These are phyloP conservation scores for Scolopax bukidnonensis DNA, from an alignment of 2,797 vertebrate genomes.

Conservation along the genomic window DNA sequence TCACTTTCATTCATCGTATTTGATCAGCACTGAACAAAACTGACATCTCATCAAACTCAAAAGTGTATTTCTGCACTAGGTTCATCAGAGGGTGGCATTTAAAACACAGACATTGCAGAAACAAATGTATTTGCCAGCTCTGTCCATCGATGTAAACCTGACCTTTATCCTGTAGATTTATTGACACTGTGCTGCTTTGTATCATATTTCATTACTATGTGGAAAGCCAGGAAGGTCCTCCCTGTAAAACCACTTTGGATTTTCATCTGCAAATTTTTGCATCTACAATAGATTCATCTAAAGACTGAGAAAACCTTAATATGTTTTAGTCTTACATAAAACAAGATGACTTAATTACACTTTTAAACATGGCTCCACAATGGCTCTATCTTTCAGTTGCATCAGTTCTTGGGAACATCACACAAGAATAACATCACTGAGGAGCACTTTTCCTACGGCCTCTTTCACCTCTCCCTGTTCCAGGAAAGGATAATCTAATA, in stretches of 20 bases:
- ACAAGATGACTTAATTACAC: not conserved
- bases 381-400: not conserved
- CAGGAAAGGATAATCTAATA: not conserved
- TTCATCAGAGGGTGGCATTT: constrained; percentile 83
- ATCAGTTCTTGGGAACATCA: not conserved
- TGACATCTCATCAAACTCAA: constrained; percentile 83
- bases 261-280: not conserved
- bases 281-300: not conserved
- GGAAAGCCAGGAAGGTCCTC: constrained; percentile 62
- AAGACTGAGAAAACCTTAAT: not conserved
- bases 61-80: constrained; percentile 74
- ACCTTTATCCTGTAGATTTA: constrained; percentile 83
- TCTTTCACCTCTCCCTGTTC: not conserved
- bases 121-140: constrained; percentile 80
- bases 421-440: not conserved
- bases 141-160: constrained; percentile 77
- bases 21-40: constrained; percentile 82
- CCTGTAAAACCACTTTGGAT: constrained; percentile 46
- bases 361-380: not conserved
- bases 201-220: constrained; percentile 76
- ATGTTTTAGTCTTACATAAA: not conserved
- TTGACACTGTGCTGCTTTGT: constrained; percentile 76
- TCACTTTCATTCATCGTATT: constrained; percentile 83
- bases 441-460: not conserved
- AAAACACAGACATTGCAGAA: constrained; percentile 78